These are phyloP conservation scores for Drosophila prolongata DNA, from an alignment of 2,888 invertebrate species.

Conservation along the genomic window DNA sequence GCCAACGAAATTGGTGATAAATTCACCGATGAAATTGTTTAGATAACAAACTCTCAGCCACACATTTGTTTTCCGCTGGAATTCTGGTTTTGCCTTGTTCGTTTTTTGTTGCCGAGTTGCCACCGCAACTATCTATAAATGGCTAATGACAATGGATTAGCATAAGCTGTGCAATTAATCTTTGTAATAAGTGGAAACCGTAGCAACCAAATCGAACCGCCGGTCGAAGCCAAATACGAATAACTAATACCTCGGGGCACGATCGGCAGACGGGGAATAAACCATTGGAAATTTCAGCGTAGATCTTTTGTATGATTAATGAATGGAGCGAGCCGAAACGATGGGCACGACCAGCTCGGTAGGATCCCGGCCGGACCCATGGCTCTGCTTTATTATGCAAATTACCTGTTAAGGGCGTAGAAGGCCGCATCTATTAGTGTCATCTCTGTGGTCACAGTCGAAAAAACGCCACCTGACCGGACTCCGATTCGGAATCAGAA, in stretches of 20 bases:
- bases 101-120: slow-evolving; percentile 45
- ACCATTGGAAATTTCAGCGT: slow-evolving; percentile 70
- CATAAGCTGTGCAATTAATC: slow-evolving; percentile 76
- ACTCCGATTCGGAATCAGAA: slow-evolving; percentile 1
- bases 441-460: slow-evolving; percentile 59
- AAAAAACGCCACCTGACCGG: slow-evolving; percentile 44
- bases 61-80: slow-evolving; percentile 17
- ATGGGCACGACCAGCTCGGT: slow-evolving; percentile 30
- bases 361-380: slow-evolving; percentile 22
- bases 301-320: slow-evolving; percentile 70
- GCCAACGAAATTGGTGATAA: slow-evolving; percentile 56
- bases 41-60: slow-evolving; percentile 47
- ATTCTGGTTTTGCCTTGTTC: slow-evolving; percentile 26
- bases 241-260: slow-evolving; percentile 39
- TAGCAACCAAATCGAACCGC: slow-evolving; percentile 38
- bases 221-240: slow-evolving; percentile 52
- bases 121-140: slow-evolving; percentile 70
- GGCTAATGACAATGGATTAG: slow-evolving; percentile 81
- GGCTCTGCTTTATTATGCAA: slow-evolving; percentile 63
- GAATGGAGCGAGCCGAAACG: slow-evolving; percentile 50
- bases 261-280: slow-evolving; percentile 37
- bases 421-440: slow-evolving; percentile 72
- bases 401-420: slow-evolving; percentile 72
- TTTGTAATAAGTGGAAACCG: slow-evolving; percentile 77
- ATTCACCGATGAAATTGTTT: slow-evolving; percentile 58